Percentiles rank a stretch among this genome's conserved stretches.
Conservation (phyloP, 2,113 vertebrate species). For the Spea bombifrons region DNA sequence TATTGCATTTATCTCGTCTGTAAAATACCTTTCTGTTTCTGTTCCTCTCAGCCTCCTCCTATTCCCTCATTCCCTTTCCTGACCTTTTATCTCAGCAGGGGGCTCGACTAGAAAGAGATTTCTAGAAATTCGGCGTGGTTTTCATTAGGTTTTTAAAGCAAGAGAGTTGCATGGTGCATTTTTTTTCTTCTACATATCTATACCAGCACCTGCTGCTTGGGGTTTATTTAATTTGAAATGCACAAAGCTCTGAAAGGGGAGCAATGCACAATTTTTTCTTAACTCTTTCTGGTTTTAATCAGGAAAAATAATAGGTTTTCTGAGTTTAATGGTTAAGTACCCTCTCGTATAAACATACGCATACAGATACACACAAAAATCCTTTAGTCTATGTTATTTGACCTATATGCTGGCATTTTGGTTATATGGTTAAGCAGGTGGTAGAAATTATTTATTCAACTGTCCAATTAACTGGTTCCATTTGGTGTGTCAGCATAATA, state of each 20-base stretch:
- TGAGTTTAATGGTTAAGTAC: background rate
- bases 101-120: conserved; percentile 60
- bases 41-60: conserved; percentile 16
- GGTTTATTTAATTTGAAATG: conserved; percentile 51
- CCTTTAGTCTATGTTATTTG: no score
- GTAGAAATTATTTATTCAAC: background rate
- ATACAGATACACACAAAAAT: no score
- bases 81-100: conserved; percentile 62
- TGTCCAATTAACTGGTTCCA: conserved; percentile 29
- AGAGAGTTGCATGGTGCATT: conserved; percentile 44
- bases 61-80: conserved; percentile 51
- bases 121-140: conserved; percentile 60
- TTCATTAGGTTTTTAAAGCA: conserved; percentile 55
- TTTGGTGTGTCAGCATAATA: conserved; percentile 24
- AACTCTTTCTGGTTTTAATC: conserved; percentile 17
- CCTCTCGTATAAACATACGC: no score
- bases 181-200: background rate
- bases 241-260: conserved; percentile 20
- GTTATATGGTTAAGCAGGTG: conserved; percentile 19
- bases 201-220: conserved; percentile 46
- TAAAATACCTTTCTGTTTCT: conserved; percentile 51
- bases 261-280: background rate
- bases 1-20: conserved; percentile 55
- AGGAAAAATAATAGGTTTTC: background rate
- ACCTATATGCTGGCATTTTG: background rate